Conservation (phyloP, 2,797 vertebrate genomes). For the Sebastes hubbsi region DNA sequence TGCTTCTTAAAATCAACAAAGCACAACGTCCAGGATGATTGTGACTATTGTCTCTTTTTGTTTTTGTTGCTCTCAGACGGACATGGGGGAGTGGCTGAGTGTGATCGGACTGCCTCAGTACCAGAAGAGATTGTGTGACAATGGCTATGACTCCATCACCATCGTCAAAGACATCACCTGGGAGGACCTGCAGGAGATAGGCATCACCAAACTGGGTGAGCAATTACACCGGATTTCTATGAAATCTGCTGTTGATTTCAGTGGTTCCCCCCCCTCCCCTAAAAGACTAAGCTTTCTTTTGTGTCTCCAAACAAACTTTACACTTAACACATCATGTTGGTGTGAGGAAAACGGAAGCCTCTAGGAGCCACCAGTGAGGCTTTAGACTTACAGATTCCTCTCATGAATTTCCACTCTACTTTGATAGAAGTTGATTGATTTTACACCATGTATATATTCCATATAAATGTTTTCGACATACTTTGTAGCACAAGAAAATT, state of each 20-base stretch:
- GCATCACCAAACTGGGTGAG: slow-evolving; percentile 94
- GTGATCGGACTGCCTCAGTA: slow-evolving; percentile 91
- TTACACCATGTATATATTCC: neutral
- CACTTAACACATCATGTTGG: no score
- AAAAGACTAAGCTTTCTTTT: no score
- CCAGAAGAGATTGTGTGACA: slow-evolving; percentile 89
- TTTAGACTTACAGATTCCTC: no score
- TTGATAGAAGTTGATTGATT: neutral
- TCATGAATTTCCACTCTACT: no score
- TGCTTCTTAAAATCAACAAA: neutral
- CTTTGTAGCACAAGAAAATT: no score
- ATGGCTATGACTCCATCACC: slow-evolving; percentile 92
- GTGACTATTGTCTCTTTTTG: neutral
- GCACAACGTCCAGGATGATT: neutral
- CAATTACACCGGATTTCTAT: neutral
- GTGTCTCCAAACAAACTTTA: no score
- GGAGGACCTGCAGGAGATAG: slow-evolving; percentile 97
- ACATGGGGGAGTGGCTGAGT: slow-evolving; percentile 92
- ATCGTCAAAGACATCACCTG: slow-evolving; percentile 94
- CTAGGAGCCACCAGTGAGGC: no score
- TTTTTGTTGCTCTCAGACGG: slow-evolving; percentile 74
- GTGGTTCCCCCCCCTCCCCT: no score
- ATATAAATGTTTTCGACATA: neutral
- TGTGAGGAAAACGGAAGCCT: neutral
- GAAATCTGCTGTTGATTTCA: no score